Base-by-base conservation (phyloP, 2,888 invertebrate genomes). In the Embidobia sp. region DNA sequence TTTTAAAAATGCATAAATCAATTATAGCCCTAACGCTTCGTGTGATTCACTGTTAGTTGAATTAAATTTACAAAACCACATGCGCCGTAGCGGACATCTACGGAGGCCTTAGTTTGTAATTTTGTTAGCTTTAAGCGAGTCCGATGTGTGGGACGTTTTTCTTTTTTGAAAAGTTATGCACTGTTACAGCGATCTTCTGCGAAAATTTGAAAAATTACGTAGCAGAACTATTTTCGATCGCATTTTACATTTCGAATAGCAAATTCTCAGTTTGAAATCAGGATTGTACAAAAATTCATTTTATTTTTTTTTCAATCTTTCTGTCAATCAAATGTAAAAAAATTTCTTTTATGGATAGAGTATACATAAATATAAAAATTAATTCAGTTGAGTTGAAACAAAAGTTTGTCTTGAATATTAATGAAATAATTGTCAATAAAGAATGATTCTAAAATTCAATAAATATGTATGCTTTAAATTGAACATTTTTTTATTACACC, bases 1-100 rank as follows among this genome's bases (percentile, higher is more conserved):
- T 35, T 51, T 51, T 19, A 11, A 19, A 35, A 51, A 19, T 22
- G 19, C 10, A 51, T 51, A 51, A 51, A 51, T 35, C 22, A 51
- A 51, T 51, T 51, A 51, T 46, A 2, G 35, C 22, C 22, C 33
- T 35, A 22, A 35, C 19, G 33, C 51, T 18, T 51, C 51, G 22
- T 35, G 51, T 51, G 11, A 51, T 51, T 51, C 51, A 51, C 33
- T 51, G 33, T 35, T 1, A 51, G 51, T 35, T 27, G 13, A 51
- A 35, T 35, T 18, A 33, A 51, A 35, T 51, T 18, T 35, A 51
- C 19, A 51, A 51, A 35, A 29, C 51, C 51, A 51, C 51, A 35
- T 51, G 35, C 10, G 22, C 51, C 11, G 10, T 18, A 5, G 31
- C n/a, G n/a, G 29, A 6, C 22, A n/a, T 31, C n/a, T 8, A 11